These are phyloP conservation scores for Etheostoma nigrum DNA, from an alignment of 2,797 vertebrate species.

Conservation along the genomic window DNA sequence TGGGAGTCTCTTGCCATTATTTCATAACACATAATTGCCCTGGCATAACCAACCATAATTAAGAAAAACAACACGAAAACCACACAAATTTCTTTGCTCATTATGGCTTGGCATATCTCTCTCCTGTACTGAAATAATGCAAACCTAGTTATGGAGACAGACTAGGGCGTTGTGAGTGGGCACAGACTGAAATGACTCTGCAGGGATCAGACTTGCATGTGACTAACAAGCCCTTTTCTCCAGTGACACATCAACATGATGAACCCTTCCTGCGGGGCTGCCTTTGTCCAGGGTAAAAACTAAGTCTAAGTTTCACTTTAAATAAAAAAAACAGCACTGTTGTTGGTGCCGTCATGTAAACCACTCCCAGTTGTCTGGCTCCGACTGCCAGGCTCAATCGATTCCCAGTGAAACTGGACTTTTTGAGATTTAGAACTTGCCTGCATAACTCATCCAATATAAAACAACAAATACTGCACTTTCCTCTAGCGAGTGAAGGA, in stretches of 20 bases:
- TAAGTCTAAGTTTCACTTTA: constrained; percentile 5
- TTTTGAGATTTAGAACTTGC: constrained; percentile 40
- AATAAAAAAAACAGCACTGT: constrained; percentile 3
- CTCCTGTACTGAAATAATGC: constrained; percentile 19
- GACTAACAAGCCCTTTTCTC: constrained; percentile 16
- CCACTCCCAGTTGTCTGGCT: constrained; percentile 46
- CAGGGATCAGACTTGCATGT: not conserved
- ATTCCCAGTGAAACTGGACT: constrained; percentile 43
- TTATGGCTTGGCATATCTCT: constrained; percentile 60
- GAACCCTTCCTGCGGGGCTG: not conserved
- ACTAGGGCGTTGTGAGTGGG: constrained; percentile 8
- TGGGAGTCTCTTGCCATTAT: not conserved
- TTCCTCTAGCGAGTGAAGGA: not conserved
- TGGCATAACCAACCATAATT: constrained; percentile 44
- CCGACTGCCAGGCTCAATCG: constrained; percentile 25
- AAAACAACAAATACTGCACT: constrained; percentile 39
- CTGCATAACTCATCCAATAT: constrained; percentile 23
- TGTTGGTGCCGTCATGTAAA: constrained; percentile 13
- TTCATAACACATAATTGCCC: constrained; percentile 38
- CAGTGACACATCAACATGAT: not conserved
- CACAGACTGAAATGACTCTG: constrained; percentile 2
- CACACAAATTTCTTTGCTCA: constrained; percentile 45
- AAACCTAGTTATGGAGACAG: constrained; percentile 23
- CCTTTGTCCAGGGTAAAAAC: not conserved
- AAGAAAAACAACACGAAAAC: constrained; percentile 59